Evolutionary conservation across 2,113 vertebrate species (phyloP).

Genomic region (Notothenia rossii): DNA sequence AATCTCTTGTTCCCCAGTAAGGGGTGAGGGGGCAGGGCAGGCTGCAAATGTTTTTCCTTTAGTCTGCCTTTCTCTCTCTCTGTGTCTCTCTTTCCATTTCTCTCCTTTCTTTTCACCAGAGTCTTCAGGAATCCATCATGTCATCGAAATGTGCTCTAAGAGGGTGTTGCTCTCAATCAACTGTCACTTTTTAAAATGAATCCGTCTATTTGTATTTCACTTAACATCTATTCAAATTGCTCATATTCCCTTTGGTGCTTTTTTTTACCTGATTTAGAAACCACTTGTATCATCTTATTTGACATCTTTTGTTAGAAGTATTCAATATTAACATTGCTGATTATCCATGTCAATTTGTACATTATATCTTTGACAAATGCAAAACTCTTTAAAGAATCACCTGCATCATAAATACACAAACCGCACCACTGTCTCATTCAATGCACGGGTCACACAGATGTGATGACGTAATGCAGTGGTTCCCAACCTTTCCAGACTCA

Average conservation of each 20-base stretch:
- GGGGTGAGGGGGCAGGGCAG: constrained; percentile 74
- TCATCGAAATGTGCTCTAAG: constrained; percentile 31
- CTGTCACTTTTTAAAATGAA: constrained; percentile 36
- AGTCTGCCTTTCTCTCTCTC: constrained; percentile 60
- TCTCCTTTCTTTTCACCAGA: constrained; percentile 14
- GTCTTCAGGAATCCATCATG: constrained; percentile 53
- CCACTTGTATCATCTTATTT: constrained; percentile 13
- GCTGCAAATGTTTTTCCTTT: constrained; percentile 63
- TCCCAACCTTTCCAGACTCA: neutral
- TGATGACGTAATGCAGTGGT: constrained; percentile 1
- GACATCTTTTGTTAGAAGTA: neutral
- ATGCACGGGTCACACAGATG: neutral
- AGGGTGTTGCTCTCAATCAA: constrained; percentile 41
- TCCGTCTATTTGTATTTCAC: constrained; percentile 3
- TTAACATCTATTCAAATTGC: neutral
- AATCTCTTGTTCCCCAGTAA: constrained; percentile 74
- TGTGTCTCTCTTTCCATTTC: constrained; percentile 24
- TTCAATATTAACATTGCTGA: neutral
- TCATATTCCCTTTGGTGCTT: neutral
- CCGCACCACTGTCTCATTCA: neutral
- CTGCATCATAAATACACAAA: neutral
- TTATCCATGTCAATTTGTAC: neutral
- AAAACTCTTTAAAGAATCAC: neutral
- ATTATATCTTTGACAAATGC: neutral
- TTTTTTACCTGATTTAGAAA: constrained; percentile 13